These are phyloP conservation scores for Platycercus adscitus DNA, from an alignment of 2,113 vertebrate genomes.

Conservation along the genomic window DNA sequence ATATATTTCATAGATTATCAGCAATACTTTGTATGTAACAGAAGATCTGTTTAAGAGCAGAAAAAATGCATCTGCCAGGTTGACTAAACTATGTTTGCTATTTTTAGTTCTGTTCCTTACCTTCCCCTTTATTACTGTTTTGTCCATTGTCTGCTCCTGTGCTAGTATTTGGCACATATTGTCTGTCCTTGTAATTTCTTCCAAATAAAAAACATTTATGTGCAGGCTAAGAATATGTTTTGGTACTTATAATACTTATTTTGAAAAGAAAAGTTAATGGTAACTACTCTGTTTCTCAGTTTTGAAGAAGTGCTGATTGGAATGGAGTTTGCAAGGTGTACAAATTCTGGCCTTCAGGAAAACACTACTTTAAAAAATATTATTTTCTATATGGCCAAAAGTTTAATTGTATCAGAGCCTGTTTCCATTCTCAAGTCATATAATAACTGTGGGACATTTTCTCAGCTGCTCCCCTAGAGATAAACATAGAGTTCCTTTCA, in stretches of 20 bases:
- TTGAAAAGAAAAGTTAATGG: neutral
- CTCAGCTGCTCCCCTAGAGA: neutral
- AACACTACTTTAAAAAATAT: neutral
- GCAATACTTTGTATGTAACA: neutral
- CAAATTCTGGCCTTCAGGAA: neutral
- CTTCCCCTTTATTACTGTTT: neutral
- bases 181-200: neutral
- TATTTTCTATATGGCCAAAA: neutral
- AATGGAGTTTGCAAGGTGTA: neutral
- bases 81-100: neutral
- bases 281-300: neutral
- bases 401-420: slow-evolving; percentile 8
- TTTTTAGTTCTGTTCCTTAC: neutral
- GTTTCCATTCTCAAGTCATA: neutral
- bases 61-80: neutral
- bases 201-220: neutral
- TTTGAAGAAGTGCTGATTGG: neutral
- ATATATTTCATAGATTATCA: neutral
- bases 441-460: neutral
- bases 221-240: neutral
- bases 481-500: neutral
- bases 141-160: neutral
- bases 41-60: neutral
- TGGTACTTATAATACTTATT: neutral
- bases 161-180: neutral